These are phyloP conservation scores for Cryptoblepharus egeriae DNA, from an alignment of 2,797 vertebrate species.

Conservation along the genomic window DNA sequence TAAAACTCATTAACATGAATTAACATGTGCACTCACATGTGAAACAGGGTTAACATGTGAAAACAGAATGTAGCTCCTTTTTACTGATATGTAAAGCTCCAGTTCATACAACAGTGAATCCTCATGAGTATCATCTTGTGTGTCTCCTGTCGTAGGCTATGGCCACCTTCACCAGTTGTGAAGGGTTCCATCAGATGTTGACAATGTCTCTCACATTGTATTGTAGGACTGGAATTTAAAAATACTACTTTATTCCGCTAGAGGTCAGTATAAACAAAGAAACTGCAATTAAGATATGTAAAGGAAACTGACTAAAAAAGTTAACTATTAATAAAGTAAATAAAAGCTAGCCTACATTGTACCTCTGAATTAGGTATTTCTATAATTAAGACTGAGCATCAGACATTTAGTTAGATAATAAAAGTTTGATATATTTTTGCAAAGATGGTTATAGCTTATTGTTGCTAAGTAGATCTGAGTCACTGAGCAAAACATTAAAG, in stretches of 20 bases:
- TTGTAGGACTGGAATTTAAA: background rate
- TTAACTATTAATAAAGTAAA: background rate
- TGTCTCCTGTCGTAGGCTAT: background rate
- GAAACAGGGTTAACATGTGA: conserved; percentile 22
- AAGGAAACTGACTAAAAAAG: background rate
- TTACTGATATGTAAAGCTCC: conserved; percentile 5
- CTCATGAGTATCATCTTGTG: background rate
- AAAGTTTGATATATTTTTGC: background rate
- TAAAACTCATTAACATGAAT: too few species aligned
- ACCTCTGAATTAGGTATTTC: background rate
- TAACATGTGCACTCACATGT: too few species aligned
- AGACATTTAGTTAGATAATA: background rate
- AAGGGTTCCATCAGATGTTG: background rate
- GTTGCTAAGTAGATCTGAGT: background rate
- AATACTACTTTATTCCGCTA: conserved; percentile 32
- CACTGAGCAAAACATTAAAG: background rate
- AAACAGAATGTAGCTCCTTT: conserved; percentile 62
- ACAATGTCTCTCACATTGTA: background rate
- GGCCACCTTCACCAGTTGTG: too few species aligned
- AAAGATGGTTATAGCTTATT: background rate
- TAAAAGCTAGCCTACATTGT: background rate
- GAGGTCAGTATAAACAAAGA: conserved; percentile 54
- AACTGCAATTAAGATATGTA: background rate
- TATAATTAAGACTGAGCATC: background rate
- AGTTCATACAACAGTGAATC: background rate